These are phyloP conservation scores for Noturus placidus DNA, from an alignment of 2,113 vertebrate species.

Conservation along the genomic window DNA sequence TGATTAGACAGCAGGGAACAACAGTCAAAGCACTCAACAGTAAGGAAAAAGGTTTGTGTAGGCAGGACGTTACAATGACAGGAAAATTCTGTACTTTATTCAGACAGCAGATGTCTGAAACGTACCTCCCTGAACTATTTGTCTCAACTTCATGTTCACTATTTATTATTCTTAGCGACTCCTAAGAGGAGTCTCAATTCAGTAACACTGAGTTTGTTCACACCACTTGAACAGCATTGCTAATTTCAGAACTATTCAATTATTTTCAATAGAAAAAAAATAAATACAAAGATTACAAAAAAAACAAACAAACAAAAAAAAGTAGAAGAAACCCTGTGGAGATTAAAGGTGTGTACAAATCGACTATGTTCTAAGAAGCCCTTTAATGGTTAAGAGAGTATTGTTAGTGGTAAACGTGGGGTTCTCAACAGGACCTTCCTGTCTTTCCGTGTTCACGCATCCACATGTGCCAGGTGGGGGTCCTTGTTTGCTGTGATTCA, in stretches of 20 bases:
- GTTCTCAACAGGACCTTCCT: conserved; percentile 50
- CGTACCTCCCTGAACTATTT: not conserved
- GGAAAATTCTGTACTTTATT: not conserved
- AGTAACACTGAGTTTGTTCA: not conserved
- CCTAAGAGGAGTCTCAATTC: not conserved
- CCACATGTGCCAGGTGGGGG: conserved; percentile 52
- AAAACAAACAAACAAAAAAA: not conserved
- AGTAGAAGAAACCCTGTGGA: conserved; percentile 17
- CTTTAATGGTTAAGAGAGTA: conserved; percentile 27
- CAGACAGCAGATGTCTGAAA: not conserved
- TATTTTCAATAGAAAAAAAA: not conserved
- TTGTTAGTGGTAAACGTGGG: conserved; percentile 27
- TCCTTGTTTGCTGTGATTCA: conserved; percentile 69
- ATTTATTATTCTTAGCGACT: not conserved
- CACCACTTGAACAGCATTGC: not conserved
- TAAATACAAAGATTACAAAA: not conserved
- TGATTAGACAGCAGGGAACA: not conserved
- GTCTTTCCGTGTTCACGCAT: conserved; percentile 44
- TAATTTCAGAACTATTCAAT: not conserved
- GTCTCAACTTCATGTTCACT: not conserved
- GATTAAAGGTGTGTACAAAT: conserved; percentile 17
- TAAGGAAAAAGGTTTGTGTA: not conserved
- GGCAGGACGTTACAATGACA: not conserved
- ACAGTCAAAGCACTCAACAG: not conserved
- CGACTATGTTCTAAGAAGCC: not conserved